These are phyloP conservation scores for Leucophenga maculata DNA, from an alignment of 2,888 invertebrate species.

Conservation along the genomic window DNA sequence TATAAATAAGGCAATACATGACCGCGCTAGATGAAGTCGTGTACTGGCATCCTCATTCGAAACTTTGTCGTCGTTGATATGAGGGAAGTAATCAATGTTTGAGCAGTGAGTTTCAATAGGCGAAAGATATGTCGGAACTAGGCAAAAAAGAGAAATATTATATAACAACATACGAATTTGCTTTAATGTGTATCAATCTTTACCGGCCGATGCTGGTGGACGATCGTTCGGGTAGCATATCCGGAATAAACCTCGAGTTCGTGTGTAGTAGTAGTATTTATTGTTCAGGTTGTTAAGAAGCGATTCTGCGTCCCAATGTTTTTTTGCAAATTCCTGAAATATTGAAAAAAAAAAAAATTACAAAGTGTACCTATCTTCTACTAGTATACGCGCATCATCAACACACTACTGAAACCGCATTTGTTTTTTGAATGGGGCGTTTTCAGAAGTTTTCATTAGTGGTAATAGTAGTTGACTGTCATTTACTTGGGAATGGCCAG, in stretches of 20 bases:
- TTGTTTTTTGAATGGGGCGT: no score
- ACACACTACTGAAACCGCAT: no score
- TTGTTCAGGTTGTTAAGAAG: slow-evolving; percentile 85
- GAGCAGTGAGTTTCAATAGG: slow-evolving; percentile 96
- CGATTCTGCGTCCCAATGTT: slow-evolving; percentile 79
- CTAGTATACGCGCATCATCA: no score
- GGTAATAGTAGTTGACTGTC: no score
- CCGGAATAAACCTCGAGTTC: slow-evolving; percentile 94
- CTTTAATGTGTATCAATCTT: slow-evolving; percentile 44
- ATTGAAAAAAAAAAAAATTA: slow-evolving; percentile 52
- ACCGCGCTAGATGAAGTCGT: slow-evolving; percentile 88
- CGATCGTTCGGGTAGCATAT: slow-evolving; percentile 94
- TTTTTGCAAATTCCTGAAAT: slow-evolving; percentile 81
- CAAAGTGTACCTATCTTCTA: no score
- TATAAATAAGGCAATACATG: slow-evolving; percentile 93
- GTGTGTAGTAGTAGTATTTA: slow-evolving; percentile 91
- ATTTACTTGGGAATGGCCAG: no score
- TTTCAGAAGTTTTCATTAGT: no score
- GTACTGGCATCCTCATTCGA: slow-evolving; percentile 83
- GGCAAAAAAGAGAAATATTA: neutral
- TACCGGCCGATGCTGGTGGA: slow-evolving; percentile 82
- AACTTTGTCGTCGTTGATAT: slow-evolving; percentile 68
- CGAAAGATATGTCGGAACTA: slow-evolving; percentile 90
- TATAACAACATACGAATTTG: neutral
- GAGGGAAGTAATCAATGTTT: slow-evolving; percentile 93